Base-by-base conservation (phyloP, 1,140 invertebrate species). In the Trichomalopsis sarcophagae region DNA sequence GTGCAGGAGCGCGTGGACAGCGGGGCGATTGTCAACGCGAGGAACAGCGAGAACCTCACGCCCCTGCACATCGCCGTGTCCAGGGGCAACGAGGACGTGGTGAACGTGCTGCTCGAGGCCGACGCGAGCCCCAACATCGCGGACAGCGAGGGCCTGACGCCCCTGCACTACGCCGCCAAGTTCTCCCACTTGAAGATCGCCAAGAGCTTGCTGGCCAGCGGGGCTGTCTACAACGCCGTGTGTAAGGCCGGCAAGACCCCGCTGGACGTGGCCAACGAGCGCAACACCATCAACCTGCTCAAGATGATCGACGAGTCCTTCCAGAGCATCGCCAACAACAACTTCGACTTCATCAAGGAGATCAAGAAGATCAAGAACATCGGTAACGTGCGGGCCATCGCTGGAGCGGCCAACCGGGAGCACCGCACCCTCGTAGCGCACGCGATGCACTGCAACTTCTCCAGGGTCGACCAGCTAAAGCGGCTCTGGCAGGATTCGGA, bases 141-240 rank as follows among this genome's bases (percentile, higher is more conserved):
- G 73, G 82, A 40, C 73, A 82, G 36, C 44, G 74, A 87, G 3
- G 80, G 84, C 21, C 71, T 73, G 13, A 80, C 78, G 2, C 23
- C 78, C 1, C 30, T 88, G n/a, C 87, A 87, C 76, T n/a, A 80
- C 81, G 87, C 87, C 0, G 85, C 87, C 74, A 78, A 82, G 81
- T 62, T 10, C 75, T 55, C 76, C 6, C 77, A 55, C 36, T 71
- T 83, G 9, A 44, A 86, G 27, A 71, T 84, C 69, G 77, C 84
- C 13, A 81, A 84, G 76, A 44, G 10, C 33, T 77, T 87, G 62
- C 78, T 87, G 30, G 81, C 80, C 66, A 47, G 86, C 71, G 87
- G 87, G 17, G 87, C 85, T 27, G 81, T 77, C 66, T 87, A 93
- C 89, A 94, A 94, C 23, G 90, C 94, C 71, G 88, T 94, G 44